Evolutionary conservation across 2,888 invertebrate species (phyloP).

Genomic region (Penaeus monodon): DNA sequence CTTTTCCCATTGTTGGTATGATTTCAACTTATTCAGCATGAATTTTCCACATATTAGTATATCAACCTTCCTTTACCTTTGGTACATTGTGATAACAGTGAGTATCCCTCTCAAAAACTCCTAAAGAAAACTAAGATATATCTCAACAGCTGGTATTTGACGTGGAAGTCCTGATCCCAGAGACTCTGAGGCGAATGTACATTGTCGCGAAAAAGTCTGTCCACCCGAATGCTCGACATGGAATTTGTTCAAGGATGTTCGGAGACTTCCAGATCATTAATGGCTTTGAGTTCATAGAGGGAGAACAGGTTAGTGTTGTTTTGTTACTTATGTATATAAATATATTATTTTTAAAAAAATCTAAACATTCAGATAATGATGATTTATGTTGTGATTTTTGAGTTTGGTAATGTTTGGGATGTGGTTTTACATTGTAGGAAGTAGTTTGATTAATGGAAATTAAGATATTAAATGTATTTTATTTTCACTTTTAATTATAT

Average conservation of each 20-base stretch:
- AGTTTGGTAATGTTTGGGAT: too few species aligned
- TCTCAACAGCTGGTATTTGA: constrained; percentile 69
- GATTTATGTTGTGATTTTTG: too few species aligned
- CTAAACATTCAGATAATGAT: too few species aligned
- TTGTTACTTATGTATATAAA: too few species aligned
- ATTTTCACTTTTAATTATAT: too few species aligned
- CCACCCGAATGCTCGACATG: constrained; percentile 67
- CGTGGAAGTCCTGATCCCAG: constrained; percentile 70
- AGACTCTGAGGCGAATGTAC: constrained; percentile 68
- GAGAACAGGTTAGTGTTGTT: constrained; percentile 28
- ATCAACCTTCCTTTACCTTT: not conserved
- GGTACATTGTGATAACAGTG: not conserved
- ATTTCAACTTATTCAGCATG: too few species aligned
- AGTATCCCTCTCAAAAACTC: not conserved
- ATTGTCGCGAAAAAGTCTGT: constrained; percentile 68
- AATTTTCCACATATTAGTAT: too few species aligned
- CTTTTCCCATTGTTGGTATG: too few species aligned
- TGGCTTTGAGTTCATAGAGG: constrained; percentile 11
- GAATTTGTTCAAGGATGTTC: constrained; percentile 19
- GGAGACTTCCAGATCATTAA: constrained; percentile 47
- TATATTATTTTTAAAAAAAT: too few species aligned
- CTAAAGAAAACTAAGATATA: not conserved
- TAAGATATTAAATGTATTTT: too few species aligned
- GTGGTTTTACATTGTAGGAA: too few species aligned
- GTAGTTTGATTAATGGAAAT: too few species aligned